Base-by-base conservation (phyloP, 1,140 invertebrate species). In the Tetraneura akinire region DNA sequence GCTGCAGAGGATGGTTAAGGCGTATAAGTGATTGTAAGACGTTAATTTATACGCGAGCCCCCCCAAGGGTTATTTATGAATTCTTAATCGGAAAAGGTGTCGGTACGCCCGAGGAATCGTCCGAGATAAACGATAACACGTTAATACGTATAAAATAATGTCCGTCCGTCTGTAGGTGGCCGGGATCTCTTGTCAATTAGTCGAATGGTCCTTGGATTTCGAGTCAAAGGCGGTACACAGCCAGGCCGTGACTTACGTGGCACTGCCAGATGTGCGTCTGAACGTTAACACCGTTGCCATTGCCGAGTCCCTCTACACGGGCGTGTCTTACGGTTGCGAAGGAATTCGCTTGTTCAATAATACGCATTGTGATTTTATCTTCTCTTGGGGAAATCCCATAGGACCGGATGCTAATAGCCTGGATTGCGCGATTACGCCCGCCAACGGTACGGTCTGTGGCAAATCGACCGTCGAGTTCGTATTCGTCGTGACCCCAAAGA, bases 171-270 rank as follows among this genome's bases (percentile, higher is more conserved):
- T 62, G 26, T 29, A 78, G 74, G 16, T 21, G 8, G 47, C 9
- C 29, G 74, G 74, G 1, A 47, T 78, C 21, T 78, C 55, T 21
- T 78, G 55, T 62, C 51, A 78, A 62, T 60, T 78, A 47, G 26
- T 21, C 14, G 37, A 62, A 62, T 78, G 74, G 74, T 26, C 37
- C 21, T 60, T 78, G 16, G 42, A 37, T 37, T 3, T 5, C 8
- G 53, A 16, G 37, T 78, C 51, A 16, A 23, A 62, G 21, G 62
- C 53, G 4, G 55, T 78, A 8, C 16, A 47, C 23, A 78, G 32
- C 23, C 74, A 62, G 16, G 37, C 37, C 0, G 11, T 62, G 23
- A 32, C 55, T 55, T 42, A 32, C 53, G 74, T 45, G 8, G 14
- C 9, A 45, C 32, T 29, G 14, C 55, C 74, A 14, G 37, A 78